Evolutionary conservation across 2,888 invertebrate species (phyloP), one percentile per base, ranked within the genome.

Genomic region (Minunthozetes semirufus): DNA sequence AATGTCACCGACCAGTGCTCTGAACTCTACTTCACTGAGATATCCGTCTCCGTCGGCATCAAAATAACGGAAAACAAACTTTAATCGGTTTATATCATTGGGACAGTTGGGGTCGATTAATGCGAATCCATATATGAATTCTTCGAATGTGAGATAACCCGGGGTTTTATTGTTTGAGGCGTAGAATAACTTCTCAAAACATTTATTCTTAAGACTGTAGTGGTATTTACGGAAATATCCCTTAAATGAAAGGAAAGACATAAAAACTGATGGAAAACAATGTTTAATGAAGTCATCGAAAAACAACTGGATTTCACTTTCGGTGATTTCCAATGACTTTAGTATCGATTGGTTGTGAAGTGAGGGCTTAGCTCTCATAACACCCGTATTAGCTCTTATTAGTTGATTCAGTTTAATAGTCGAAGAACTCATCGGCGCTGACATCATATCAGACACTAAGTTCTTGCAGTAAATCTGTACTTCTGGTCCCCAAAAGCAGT

Each of bases 61-160:
- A 78, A 82, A 82, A 78, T 86, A 89, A 84, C 88, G 85, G 80
- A 89, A 90, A 78, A 90, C 89, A 80, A 89, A 85, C 81, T 90
- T 89, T 0, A 88, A 89, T 0, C 88, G 84, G 42, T 85, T 79
- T 0, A 88, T 88, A 25, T 86, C 88, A 82, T 89, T 89, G 68
- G 85, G 86, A 0, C 89, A 89, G 53, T 80, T 81, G 0, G 89
- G 89, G 79, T 90, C 90, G 78, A 88, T 81, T 0, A 88, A 88
- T 1, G 89, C 88, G 33, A 87, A 79, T 80, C 89, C 88, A 78
- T 87, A 82, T 78, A 89, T 80, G 77, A 87, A 82, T 79, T 89
- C 88, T 72, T 73, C 59, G 15, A 72, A 75, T 17, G 38, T 15
- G 0, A 75, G 11, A 50, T 29, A 72, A n/a, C 59, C 42, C 2